phyloP scores from a whole-genome alignment of 2,888 invertebrate species.

The Torymus texanus region DNA sequence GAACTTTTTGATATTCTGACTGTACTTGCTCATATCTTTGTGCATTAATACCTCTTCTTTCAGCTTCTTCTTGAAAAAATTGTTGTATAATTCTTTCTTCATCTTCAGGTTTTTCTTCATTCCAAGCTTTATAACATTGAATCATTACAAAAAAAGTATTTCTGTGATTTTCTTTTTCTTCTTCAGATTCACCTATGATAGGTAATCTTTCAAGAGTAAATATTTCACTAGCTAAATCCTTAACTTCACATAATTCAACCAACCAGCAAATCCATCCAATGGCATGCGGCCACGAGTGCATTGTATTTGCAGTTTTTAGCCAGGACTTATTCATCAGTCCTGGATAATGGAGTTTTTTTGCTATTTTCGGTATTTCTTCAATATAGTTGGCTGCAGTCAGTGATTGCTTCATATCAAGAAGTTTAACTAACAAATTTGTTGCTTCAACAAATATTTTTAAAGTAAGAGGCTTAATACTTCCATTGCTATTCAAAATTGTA shows the following conservation, averaged over 20 bases:
- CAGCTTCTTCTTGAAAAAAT: slow-evolving; percentile 63
- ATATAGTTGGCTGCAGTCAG: slow-evolving; percentile 67
- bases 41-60: slow-evolving; percentile 62
- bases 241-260: slow-evolving; percentile 75
- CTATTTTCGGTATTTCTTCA: slow-evolving; percentile 76
- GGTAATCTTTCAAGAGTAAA: slow-evolving; percentile 66
- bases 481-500: slow-evolving; percentile 65
- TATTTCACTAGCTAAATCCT: slow-evolving; percentile 67
- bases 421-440: slow-evolving; percentile 63
- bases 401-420: slow-evolving; percentile 63
- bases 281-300: slow-evolving; percentile 79
- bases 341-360: slow-evolving; percentile 78
- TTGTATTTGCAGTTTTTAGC: slow-evolving; percentile 79
- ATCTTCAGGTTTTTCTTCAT: slow-evolving; percentile 65
- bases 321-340: slow-evolving; percentile 78
- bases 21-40: slow-evolving; percentile 56
- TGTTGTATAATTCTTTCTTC: slow-evolving; percentile 64
- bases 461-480: slow-evolving; percentile 68
- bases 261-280: slow-evolving; percentile 78
- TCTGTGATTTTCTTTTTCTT: slow-evolving; percentile 57
- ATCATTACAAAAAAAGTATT: slow-evolving; percentile 62
- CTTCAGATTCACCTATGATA: slow-evolving; percentile 60
- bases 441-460: slow-evolving; percentile 69
- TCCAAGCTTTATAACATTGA: slow-evolving; percentile 67
- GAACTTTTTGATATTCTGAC: slow-evolving; percentile 58